phyloP scores from a whole-genome alignment of 2,113 vertebrate species.

The cat (Felis catus) region F.catus_Fca126_mat1.0 CM031421.1:5217001-5217500 shows the following conservation, averaged over 20 bases:
- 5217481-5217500: not conserved
- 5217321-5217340: not conserved
- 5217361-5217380: not conserved
- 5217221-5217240: not conserved
- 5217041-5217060: no score
- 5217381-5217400: not conserved
- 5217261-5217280: not conserved
- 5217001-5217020: no score
- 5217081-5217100: no score
- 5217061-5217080: no score
- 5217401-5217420: not conserved
- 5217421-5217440: not conserved
- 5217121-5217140: no score
- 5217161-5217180: not conserved
- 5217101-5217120: no score
- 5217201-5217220: not conserved
- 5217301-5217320: not conserved
- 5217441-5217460: not conserved
- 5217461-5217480: not conserved
- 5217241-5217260: not conserved
- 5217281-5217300: not conserved
- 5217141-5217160: no score
- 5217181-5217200: not conserved
- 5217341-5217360: not conserved
- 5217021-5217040: no score